Percentiles rank a stretch among this genome's conserved stretches.
Conservation (phyloP, 92 coral and sea anemone species). For the Umimayanthus kanabou region DNA sequence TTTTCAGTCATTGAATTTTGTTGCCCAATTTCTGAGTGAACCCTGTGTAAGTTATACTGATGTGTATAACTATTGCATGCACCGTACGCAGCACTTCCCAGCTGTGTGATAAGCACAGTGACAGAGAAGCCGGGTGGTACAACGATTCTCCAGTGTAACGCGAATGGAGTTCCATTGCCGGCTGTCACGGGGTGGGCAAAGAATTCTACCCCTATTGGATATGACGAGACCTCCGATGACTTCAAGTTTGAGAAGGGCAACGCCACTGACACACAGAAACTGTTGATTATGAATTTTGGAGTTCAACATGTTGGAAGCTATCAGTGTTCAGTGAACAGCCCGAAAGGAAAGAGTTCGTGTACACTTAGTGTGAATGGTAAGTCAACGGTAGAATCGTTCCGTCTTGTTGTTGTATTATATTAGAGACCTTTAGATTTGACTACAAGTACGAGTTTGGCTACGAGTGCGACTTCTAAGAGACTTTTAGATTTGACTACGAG, state of each 20-base stretch:
- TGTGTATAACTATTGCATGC: not conserved
- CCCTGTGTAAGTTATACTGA: not conserved
- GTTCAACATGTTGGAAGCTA: constrained; percentile 69
- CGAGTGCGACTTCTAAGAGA: no score
- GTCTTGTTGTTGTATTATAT: no score
- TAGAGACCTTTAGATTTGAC: no score
- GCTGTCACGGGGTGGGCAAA: constrained; percentile 60
- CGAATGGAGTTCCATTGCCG: constrained; percentile 79
- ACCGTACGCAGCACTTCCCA: constrained; percentile 56
- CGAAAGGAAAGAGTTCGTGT: constrained; percentile 46
- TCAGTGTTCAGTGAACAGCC: constrained; percentile 61
- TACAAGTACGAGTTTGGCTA: no score
- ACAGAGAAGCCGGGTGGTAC: constrained; percentile 52
- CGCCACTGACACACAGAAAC: constrained; percentile 44
- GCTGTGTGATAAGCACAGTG: constrained; percentile 49
- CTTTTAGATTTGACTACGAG: no score
- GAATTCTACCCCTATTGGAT: constrained; percentile 39
- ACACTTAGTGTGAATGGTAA: constrained; percentile 58
- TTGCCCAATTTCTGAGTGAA: no score
- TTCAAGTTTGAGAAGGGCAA: constrained; percentile 47
- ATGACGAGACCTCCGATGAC: constrained; percentile 8
- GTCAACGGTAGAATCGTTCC: not conserved
- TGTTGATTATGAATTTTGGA: constrained; percentile 64
- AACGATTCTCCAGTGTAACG: constrained; percentile 59
- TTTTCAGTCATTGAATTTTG: no score